phyloP scores from a whole-genome alignment of 2,797 vertebrate species.

The Sebastes cheni region DNA sequence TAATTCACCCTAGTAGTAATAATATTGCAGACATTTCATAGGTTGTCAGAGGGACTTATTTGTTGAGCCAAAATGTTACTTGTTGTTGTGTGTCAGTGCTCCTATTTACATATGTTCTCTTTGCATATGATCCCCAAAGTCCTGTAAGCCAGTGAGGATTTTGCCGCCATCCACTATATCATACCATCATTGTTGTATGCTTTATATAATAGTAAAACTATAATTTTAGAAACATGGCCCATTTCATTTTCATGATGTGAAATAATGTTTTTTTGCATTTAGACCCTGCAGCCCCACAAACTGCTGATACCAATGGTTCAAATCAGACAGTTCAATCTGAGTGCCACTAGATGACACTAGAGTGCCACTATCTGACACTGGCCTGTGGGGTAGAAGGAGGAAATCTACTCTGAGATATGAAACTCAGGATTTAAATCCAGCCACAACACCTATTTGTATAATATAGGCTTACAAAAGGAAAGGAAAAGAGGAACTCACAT shows the following conservation, averaged over 20 bases:
- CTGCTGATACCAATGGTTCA: not conserved
- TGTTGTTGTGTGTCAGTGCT: not conserved
- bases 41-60: not conserved
- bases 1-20: not conserved
- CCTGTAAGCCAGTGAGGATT: not conserved
- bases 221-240: not conserved
- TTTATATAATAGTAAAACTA: not conserved
- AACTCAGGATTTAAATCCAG: not conserved
- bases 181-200: not conserved
- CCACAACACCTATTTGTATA: not conserved
- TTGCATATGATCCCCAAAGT: not conserved
- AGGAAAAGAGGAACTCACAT: rapidly evolving
- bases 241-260: not conserved
- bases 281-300: no score
- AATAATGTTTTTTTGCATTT: not conserved
- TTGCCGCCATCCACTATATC: not conserved
- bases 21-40: not conserved
- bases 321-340: not conserved
- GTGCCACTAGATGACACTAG: constrained; percentile 56
- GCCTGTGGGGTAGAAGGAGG: rapidly evolving
- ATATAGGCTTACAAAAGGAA: not conserved
- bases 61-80: not conserved
- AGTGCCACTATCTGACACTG: not conserved
- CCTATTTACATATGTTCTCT: not conserved
- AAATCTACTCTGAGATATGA: not conserved